phyloP scores from a whole-genome alignment of 2,888 invertebrate genomes.

The Scaeva pyrastri region DNA sequence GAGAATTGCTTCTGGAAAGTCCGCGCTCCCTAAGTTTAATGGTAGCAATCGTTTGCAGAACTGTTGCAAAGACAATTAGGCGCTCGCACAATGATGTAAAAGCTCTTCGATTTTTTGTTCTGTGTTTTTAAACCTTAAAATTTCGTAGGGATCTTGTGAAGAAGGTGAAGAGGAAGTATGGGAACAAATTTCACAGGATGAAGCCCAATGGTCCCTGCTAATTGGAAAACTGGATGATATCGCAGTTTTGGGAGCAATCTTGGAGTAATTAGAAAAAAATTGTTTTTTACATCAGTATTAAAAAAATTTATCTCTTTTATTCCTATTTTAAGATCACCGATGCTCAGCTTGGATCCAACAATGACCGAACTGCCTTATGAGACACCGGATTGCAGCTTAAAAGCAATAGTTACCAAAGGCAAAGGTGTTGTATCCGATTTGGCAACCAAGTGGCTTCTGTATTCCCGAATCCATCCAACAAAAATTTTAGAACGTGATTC shows the following conservation, averaged over 20 bases:
- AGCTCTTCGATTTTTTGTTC: neutral
- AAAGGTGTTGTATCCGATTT: constrained; percentile 95
- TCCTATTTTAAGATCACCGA: constrained; percentile 78
- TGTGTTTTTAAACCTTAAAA: neutral
- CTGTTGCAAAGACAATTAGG: constrained; percentile 85
- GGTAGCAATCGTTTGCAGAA: constrained; percentile 92
- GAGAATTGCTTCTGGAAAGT: constrained; percentile 89
- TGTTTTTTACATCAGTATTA: no score
- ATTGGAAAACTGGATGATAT: constrained; percentile 96
- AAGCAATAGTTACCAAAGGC: constrained; percentile 87
- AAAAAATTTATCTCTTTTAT: neutral
- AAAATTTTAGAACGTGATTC: constrained; percentile 84
- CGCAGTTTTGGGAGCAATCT: constrained; percentile 87
- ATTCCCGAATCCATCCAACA: constrained; percentile 89
- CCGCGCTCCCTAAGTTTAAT: constrained; percentile 91
- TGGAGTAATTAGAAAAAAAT: constrained; percentile 85
- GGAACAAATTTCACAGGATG: constrained; percentile 93
- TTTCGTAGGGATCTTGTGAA: constrained; percentile 81
- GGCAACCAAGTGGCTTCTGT: constrained; percentile 93
- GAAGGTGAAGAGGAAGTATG: constrained; percentile 87
- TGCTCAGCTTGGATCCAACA: constrained; percentile 78
- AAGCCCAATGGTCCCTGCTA: constrained; percentile 93
- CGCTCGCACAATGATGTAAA: constrained; percentile 79
- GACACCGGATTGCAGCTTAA: constrained; percentile 87
- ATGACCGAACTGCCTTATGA: constrained; percentile 86